Percentiles rank a stretch among this genome's conserved stretches.
These are phyloP conservation scores for Scopus umbretta DNA, from an alignment of 2,113 vertebrate species.

Conservation along the genomic window DNA sequence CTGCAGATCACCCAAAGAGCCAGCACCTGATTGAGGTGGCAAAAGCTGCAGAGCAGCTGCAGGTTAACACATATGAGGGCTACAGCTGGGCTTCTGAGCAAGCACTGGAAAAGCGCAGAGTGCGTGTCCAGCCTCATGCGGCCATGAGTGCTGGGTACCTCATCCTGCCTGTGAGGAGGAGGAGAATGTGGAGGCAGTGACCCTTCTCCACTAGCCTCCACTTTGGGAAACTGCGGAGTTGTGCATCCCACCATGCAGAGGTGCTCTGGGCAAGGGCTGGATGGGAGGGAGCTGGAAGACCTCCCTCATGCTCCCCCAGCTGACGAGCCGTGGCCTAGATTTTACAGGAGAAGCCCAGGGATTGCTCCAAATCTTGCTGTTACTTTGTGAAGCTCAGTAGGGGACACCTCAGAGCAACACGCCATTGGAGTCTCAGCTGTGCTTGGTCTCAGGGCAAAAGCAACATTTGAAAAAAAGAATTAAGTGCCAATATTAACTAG, in stretches of 20 bases:
- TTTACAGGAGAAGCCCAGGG: background rate
- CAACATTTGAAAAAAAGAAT: constrained; percentile 18
- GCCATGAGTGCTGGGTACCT: background rate
- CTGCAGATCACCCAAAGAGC: background rate
- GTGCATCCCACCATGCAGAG: background rate
- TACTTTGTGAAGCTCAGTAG: background rate
- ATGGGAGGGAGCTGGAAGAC: background rate
- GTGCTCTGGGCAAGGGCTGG: background rate
- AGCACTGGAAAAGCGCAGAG: background rate
- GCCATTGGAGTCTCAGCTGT: background rate
- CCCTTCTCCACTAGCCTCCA: background rate
- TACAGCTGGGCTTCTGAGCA: background rate
- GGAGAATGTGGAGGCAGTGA: background rate
- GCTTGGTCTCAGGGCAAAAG: constrained; percentile 9
- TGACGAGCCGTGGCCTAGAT: rapidly evolving
- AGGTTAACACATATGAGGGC: rapidly evolving
- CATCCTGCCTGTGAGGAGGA: background rate
- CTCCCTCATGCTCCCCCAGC: background rate
- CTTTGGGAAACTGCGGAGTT: background rate
- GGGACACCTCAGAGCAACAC: background rate
- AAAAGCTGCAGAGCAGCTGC: background rate
- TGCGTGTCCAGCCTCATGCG: rapidly evolving
- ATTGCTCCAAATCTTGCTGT: background rate
- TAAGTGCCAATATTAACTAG: constrained; percentile 53
- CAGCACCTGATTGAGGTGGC: background rate